phyloP scores from a whole-genome alignment of 1,140 invertebrate species.

The Zaprionus inermis region DNA sequence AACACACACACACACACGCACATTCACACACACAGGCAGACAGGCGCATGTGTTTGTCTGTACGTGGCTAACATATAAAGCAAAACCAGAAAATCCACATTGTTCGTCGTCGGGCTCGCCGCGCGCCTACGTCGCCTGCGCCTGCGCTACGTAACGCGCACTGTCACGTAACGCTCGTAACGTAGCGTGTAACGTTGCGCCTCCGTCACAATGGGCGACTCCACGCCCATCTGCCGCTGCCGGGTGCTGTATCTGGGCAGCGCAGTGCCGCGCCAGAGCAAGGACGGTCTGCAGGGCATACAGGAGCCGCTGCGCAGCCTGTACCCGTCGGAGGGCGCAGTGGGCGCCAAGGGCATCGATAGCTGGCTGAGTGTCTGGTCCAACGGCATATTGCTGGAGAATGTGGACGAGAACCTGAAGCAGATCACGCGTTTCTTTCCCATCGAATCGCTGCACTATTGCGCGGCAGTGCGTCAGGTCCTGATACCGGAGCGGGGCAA shows the following conservation, averaged over 20 bases:
- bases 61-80: slow-evolving; percentile 72
- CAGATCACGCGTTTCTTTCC: slow-evolving; percentile 98
- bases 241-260: slow-evolving; percentile 99
- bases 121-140: slow-evolving; percentile 38
- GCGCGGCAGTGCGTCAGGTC: slow-evolving; percentile 96
- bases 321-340: slow-evolving; percentile 92
- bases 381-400: slow-evolving; percentile 97
- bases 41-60: slow-evolving; percentile 25
- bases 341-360: slow-evolving; percentile 96
- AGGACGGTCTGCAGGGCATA: slow-evolving; percentile 98
- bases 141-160: slow-evolving; percentile 38
- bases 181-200: slow-evolving; percentile 11
- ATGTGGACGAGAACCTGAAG: slow-evolving; percentile 97
- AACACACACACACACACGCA: slow-evolving; percentile 38
- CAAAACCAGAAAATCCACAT: slow-evolving; percentile 83
- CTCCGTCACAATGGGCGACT: slow-evolving; percentile 84
- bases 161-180: slow-evolving; percentile 39
- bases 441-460: slow-evolving; percentile 98
- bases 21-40: slow-evolving; percentile 30
- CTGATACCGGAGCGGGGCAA: slow-evolving; percentile 87
- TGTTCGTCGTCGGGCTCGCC: slow-evolving; percentile 49
- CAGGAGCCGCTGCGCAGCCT: slow-evolving; percentile 98
- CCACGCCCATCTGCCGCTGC: slow-evolving; percentile 97
- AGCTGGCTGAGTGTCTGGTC: slow-evolving; percentile 99
- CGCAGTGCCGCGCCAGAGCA: slow-evolving; percentile 98